Evolutionary conservation across 2,888 invertebrate genomes (phyloP).

Genomic region (Barypeithes pellucidus): DNA sequence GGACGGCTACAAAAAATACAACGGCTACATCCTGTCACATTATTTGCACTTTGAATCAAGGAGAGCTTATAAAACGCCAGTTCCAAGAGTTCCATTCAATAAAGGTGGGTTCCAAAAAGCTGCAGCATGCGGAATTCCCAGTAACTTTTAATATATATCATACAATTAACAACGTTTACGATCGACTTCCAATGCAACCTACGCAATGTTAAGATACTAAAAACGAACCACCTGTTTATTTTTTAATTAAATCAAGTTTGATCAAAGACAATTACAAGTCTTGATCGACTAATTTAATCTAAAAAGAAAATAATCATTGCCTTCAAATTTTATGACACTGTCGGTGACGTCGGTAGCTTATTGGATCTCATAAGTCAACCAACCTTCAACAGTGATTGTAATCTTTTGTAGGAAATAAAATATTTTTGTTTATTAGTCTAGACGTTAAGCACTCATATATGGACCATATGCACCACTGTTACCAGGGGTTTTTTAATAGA

Average conservation of each 20-base stretch:
- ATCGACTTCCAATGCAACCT: constrained; percentile 8
- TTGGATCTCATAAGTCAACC: constrained; percentile 14
- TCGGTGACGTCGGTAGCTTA: constrained; percentile 5
- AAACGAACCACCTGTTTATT: constrained; percentile 12
- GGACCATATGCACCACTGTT: too few species aligned
- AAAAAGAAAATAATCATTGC: constrained; percentile 15
- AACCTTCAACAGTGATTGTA: constrained; percentile 23
- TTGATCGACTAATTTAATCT: constrained; percentile 25
- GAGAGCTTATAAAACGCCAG: not conserved
- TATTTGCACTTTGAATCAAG: not conserved
- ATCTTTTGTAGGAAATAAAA: constrained; percentile 21
- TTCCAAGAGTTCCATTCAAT: not conserved
- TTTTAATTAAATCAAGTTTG: constrained; percentile 9
- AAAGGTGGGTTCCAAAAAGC: constrained; percentile 5
- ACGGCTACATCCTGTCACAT: too few species aligned
- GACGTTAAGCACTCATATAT: not conserved
- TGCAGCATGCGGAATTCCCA: not conserved
- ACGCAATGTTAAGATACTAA: not conserved
- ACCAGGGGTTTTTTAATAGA: not conserved
- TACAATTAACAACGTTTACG: not conserved
- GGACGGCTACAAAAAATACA: too few species aligned
- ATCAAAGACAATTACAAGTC: constrained; percentile 9
- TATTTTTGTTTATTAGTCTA: constrained; percentile 6
- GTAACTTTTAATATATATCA: constrained; percentile 9
- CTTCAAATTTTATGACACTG: constrained; percentile 20